These are phyloP conservation scores for Orcinus orca DNA, from an alignment of 2,113 vertebrate genomes.

Conservation along the genomic window DNA sequence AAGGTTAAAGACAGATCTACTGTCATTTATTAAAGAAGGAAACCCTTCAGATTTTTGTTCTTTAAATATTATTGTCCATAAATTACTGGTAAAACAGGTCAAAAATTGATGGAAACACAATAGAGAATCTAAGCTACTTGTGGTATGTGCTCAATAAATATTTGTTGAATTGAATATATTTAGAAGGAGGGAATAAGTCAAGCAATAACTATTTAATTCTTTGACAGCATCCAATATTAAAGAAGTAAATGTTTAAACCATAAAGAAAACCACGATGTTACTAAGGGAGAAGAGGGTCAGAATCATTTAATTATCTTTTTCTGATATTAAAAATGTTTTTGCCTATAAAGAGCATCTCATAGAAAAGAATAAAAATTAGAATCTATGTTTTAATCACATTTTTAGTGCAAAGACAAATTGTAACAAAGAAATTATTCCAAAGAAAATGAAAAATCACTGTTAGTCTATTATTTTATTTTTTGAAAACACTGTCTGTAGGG, in stretches of 20 bases:
- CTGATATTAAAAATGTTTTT: not conserved
- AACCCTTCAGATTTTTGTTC: not conserved
- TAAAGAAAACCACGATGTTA: not conserved
- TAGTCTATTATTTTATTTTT: not conserved
- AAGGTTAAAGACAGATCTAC: not conserved
- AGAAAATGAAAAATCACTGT: not conserved
- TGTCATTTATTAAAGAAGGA: not conserved
- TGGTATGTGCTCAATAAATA: not conserved
- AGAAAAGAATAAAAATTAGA: not conserved
- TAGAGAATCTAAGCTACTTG: not conserved
- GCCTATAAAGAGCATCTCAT: not conserved
- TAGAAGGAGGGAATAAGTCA: not conserved
- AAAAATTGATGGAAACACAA: not conserved
- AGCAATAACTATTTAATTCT: not conserved
- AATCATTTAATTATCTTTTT: not conserved
- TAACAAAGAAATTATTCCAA: not conserved
- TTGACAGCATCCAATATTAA: not conserved
- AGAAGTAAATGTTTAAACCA: conserved; percentile 33
- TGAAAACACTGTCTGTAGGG: not conserved
- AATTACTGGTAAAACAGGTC: conserved; percentile 1
- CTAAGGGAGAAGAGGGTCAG: not conserved
- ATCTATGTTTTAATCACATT: not conserved
- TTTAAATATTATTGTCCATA: not conserved
- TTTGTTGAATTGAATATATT: not conserved
- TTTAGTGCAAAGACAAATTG: not conserved